Base-by-base conservation (phyloP, 2,113 vertebrate genomes). In the Dipodomys ordii region DNA sequence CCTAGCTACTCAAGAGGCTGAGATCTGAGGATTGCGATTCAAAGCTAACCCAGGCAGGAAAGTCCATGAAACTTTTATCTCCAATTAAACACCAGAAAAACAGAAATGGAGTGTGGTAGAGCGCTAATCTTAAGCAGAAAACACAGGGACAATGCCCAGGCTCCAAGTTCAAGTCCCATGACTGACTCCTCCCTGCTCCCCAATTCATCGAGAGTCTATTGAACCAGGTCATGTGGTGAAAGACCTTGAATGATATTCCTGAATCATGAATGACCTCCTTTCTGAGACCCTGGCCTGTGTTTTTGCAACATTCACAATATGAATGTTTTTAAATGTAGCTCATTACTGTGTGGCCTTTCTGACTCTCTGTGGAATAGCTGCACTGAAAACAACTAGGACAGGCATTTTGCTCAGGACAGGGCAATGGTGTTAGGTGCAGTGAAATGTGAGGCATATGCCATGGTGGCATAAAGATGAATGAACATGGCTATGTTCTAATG, bases 281-380 rank as follows among this genome's bases (percentile, higher is more conserved):
- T 96, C 80, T 71, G 86, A 35, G 83, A 16, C 57, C 72, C 87
- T 78, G 49, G 57, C 62, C 35, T 49, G 6, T 35, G 23, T 83
- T 77, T 7, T 73, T 25, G 0, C 68, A 62, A 71, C 46, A 89
- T 78, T 89, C 65, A 65, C 62, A 72, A 30, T 69, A 90, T 80
- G 68, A 88, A 78, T 91, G 44, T 89, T 94, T 82, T 83, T 87
- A 91, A 91, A 76, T 94, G 72, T 35, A 93, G 84, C 86, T 92
- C 28, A 39, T 93, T 62, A n/a, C 60, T 25, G 3, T 80, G 93
- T 89, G 91, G 68, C 44, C 72, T 83, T 46, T 88, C 67, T 2
- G 15, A 93, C 20, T 86, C 69, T 69, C 53, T 49, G 9, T 68
- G 89, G 65, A 83, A 83, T 46, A 57, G 71, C 81, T 77, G 4